Conservation (phyloP, 2,888 invertebrate genomes). For the Alentia gelatinosa region DNA sequence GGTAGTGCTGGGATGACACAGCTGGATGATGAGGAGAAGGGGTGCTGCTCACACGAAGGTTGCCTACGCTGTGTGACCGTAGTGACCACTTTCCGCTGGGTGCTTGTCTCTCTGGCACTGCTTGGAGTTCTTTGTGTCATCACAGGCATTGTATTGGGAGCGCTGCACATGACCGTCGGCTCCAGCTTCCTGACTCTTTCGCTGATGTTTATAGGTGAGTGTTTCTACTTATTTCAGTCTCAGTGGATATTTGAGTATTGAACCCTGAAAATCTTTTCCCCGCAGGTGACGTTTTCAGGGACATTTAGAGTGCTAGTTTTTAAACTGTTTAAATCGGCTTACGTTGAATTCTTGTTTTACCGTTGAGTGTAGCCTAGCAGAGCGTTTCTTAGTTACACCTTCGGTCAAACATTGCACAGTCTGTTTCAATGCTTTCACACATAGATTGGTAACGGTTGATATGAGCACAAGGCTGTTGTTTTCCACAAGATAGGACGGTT, state of each 20-base stretch:
- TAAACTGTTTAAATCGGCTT: no score
- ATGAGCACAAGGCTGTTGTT: no score
- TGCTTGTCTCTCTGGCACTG: conserved; percentile 76
- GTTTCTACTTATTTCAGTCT: neutral
- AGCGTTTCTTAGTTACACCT: no score
- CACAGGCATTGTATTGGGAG: conserved; percentile 78
- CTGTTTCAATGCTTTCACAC: no score
- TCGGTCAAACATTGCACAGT: no score
- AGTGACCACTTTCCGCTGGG: conserved; percentile 77
- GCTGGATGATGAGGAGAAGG: conserved; percentile 52
- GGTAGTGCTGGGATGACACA: conserved; percentile 10
- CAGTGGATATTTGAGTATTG: neutral
- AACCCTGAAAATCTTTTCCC: no score
- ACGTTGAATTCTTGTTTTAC: no score
- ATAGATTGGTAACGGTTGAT: no score
- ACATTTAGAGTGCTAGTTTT: no score
- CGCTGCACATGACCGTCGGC: conserved; percentile 72
- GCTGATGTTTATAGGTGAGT: conserved; percentile 80
- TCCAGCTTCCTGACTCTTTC: conserved; percentile 78
- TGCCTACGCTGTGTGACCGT: conserved; percentile 75
- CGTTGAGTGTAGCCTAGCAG: no score
- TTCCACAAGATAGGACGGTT: no score
- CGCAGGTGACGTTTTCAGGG: no score
- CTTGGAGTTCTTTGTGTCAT: conserved; percentile 78
- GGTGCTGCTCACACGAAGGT: conserved; percentile 58